Evolutionary conservation across 1,140 invertebrate genomes (phyloP), one percentile per base, ranked within the genome.

Genomic region (Neodiprion fabricii): DNA sequence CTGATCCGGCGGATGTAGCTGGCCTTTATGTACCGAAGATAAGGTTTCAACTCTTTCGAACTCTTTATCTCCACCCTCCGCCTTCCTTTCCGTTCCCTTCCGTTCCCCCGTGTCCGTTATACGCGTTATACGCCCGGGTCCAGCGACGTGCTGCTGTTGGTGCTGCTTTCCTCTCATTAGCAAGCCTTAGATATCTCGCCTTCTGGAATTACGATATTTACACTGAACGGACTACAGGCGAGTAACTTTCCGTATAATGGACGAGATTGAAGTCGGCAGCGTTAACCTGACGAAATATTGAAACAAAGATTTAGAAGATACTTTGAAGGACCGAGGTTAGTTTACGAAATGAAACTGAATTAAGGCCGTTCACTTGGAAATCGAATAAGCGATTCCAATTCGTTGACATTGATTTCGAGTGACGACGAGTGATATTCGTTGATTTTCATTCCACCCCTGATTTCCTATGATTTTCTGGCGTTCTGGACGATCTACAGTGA

Each of bases 1-100:
- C 85, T 87, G 85, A 87, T 87, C 84, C 86, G 85, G 85, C 86
- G 86, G 86, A 87, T 85, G 86, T 84, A 82, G 81, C 28, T 40
- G 28, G 81, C 67, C 79, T 83, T 83, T 80, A 40, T 40, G 28
- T 40, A 68, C 76, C 81, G 53, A 14, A 61, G 85, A 87, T 87
- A 87, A 87, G 78, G 81, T 77, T 65, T 79, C 81, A 85, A 83
- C 84, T 87, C 83, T 87, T 87, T 87, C 84, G 75, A 85, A 84
- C 74, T 81, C 77, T 86, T 86, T 87, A 86, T 86, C 85, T 69
- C 23, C 17, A 14, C 10, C 40, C 23, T 69, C 67, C 14, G 11
- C 40, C 67, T 47, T 85, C n/a, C 74, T 78, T 75, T 76, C 72
- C 74, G 68, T 61, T 40, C 28, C 28, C 28, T 40, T 40, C 28